Evolutionary conservation across 2,888 invertebrate species (phyloP).

Genomic region (Drosophila dives): DNA sequence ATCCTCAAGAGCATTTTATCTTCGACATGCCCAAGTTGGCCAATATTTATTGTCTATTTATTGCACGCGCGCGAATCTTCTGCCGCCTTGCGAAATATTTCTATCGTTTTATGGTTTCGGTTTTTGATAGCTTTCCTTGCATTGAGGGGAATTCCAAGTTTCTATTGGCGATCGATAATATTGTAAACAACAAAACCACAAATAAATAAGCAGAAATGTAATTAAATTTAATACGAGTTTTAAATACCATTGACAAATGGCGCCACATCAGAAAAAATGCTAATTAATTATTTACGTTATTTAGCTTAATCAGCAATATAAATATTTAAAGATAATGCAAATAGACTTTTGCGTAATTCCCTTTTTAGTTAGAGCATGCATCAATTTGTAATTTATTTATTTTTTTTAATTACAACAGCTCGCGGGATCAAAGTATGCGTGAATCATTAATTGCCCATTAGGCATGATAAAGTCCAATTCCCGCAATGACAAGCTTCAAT

Average conservation of each 20-base stretch:
- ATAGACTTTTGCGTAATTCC: background rate
- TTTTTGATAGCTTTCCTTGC: slow-evolving; percentile 63
- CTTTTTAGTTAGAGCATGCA: background rate
- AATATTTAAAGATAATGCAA: slow-evolving; percentile 19
- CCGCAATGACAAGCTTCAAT: slow-evolving; percentile 1
- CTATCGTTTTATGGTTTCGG: slow-evolving; percentile 20
- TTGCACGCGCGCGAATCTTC: slow-evolving; percentile 60
- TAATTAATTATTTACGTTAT: background rate
- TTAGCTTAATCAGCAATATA: slow-evolving; percentile 3
- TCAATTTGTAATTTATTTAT: background rate
- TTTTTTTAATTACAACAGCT: background rate
- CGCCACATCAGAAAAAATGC: slow-evolving; percentile 42
- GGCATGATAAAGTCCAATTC: slow-evolving; percentile 19
- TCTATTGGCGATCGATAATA: slow-evolving; percentile 27
- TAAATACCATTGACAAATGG: slow-evolving; percentile 57
- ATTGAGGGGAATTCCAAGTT: slow-evolving; percentile 69
- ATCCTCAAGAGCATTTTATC: background rate
- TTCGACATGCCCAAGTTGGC: background rate
- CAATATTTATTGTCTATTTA: slow-evolving; percentile 7
- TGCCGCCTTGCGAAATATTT: slow-evolving; percentile 45
- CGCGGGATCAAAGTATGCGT: slow-evolving; percentile 18
- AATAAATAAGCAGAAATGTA: slow-evolving; percentile 28
- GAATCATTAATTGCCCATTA: slow-evolving; percentile 32
- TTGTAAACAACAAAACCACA: slow-evolving; percentile 12
- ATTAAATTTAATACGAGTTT: slow-evolving; percentile 66